Percentiles rank a stretch among this genome's conserved stretches.
phyloP scores from a whole-genome alignment of 2,888 invertebrate genomes.

The Serrognathus titanus region DNA sequence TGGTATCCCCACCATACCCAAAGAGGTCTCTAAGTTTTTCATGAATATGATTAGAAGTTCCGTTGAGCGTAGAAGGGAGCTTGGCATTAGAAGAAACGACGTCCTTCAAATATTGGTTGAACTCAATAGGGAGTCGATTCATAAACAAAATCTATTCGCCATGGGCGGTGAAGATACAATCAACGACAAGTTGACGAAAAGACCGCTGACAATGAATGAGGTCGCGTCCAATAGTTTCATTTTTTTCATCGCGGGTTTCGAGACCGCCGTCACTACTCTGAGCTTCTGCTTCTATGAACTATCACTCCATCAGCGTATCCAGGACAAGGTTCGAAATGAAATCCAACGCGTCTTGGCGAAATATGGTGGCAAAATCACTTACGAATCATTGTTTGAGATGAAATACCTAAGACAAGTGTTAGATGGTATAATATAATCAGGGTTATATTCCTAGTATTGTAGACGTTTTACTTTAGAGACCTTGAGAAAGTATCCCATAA shows the following conservation, averaged over 20 bases:
- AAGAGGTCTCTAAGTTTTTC: conserved; percentile 30
- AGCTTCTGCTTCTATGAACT: conserved; percentile 56
- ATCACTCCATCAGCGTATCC: conserved; percentile 47
- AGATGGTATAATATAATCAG: neutral
- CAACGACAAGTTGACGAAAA: neutral
- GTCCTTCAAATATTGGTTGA: conserved; percentile 44
- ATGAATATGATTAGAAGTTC: conserved; percentile 26
- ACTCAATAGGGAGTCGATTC: conserved; percentile 10
- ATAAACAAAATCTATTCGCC: conserved; percentile 7
- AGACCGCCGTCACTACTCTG: conserved; percentile 57
- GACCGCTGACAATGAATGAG: conserved; percentile 30
- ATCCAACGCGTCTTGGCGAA: conserved; percentile 34
- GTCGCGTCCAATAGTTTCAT: conserved; percentile 54
- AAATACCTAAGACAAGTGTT: conserved; percentile 44
- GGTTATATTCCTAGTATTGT: neutral
- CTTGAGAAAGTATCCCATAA: conserved; percentile 41
- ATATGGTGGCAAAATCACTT: conserved; percentile 39
- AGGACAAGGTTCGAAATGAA: conserved; percentile 47
- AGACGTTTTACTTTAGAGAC: conserved; percentile 35
- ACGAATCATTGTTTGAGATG: conserved; percentile 49
- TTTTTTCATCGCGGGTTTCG: conserved; percentile 60
- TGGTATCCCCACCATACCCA: conserved; percentile 20
- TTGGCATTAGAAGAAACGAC: conserved; percentile 34
- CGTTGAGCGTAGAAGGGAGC: conserved; percentile 28
- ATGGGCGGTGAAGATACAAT: no score